Evolutionary conservation across 1,140 invertebrate genomes (phyloP), one percentile per base, ranked within the genome.

Genomic region (Halictus rubicundus): DNA sequence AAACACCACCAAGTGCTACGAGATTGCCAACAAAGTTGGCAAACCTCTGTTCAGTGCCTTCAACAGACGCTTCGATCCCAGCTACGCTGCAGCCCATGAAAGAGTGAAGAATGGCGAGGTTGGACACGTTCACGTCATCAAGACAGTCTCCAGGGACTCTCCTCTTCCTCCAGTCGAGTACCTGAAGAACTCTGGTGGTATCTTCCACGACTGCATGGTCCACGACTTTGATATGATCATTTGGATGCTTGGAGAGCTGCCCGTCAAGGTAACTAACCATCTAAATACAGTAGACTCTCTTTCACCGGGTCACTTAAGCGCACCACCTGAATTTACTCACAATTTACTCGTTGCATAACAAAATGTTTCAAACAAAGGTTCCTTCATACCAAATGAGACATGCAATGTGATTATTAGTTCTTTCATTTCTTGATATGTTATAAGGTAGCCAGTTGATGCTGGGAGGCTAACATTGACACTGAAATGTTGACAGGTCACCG

Each of bases 141-240:
- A 95, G 89, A 94, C 94, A 0, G 94, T 94, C 25, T 93, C 95
- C 8, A 92, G 95, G 75, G 96, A 96, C 84, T 95, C 94, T 21
- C 94, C 95, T 8, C 85, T 95, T 37, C 95, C 96, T 1, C 90
- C 93, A 0, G 83, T 95, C 9, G 94, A 94, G 0, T 96, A 96
- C 85, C 89, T 96, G 5, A 94, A 93, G 83, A 92, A 84, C 14
- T 96, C 96, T 81, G 95, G 96, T 77, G 96, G 95, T n/a, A 96
- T 96, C 52, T 96, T 96, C 84, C 95, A 96, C 77, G 96, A 96
- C 87, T 96, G 95, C 79, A 93, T 95, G 68, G 95, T 96, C 9
- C 96, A 96, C 81, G 96, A 96, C 89, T 94, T 97, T 77, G 96
- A 96, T 79, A 91, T 95, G 83, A 88, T 93, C 6, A 93, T 94